Evolutionary conservation across 1,140 invertebrate genomes (phyloP), one percentile per base, ranked within the genome.

Genomic region (Bilobella aurantiaca): DNA sequence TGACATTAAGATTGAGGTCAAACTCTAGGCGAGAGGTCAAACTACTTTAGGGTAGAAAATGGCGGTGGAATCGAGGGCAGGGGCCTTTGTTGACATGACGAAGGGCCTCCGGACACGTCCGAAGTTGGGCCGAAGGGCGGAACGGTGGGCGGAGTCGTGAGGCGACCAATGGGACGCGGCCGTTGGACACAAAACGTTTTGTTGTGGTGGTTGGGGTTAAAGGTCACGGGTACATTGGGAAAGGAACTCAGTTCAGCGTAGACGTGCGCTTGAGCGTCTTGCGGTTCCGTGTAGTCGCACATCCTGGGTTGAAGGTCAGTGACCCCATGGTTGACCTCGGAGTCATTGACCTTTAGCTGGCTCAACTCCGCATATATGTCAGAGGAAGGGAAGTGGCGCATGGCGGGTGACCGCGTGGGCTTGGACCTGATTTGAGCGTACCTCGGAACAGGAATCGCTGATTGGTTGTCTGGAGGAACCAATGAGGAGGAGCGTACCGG

Each of bases 221-320:
- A n/a, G n/a, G n/a, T n/a, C n/a, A n/a, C n/a, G n/a, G n/a, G n/a
- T n/a, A n/a, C n/a, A n/a, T n/a, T n/a, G n/a, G 42, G 62, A n/a
- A 29, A 30, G 30, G 31, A 21, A 23, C 31, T 37, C 12, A 74
- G 59, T 75, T 88, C 86, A 1, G 86, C 85, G 75, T 89, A 89
- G 29, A 88, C 76, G 76, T 88, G 86, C 0, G 84, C 77, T 28
- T 70, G 69, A 63, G 67, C 62, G 75, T 88, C 86, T 65, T 81
- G 82, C 0, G 86, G 85, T 71, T 88, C 85, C 23, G 86, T 84
- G 75, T 88, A 88, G 68, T 88, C 86, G 67, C 83, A 82, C 1
- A 83, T 76, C 1, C 66, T 81, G 46, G 81, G 79, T 31, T 59
- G 5, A 14, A 28, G 56, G 31, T 72, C 80, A 78, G 32, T 81